Percentiles rank a stretch among this genome's conserved stretches.
These are phyloP conservation scores for Drosophila paranaensis DNA, from an alignment of 2,888 invertebrate genomes.

Conservation along the genomic window DNA sequence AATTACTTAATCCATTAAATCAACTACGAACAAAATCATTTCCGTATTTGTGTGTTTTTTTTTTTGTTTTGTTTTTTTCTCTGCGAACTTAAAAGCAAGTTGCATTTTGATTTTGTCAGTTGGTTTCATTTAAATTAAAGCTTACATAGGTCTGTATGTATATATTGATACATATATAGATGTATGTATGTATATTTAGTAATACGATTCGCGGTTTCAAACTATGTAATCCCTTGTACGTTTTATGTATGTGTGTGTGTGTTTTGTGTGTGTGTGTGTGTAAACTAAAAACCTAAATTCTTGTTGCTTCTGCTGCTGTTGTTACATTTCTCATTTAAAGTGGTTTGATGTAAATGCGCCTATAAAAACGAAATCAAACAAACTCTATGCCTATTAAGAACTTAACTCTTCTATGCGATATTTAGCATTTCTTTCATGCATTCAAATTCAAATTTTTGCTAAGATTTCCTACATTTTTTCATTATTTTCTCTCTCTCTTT, in stretches of 20 bases:
- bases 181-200: slow-evolving; percentile 76
- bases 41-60: not conserved
- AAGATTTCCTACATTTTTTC: slow-evolving; percentile 47
- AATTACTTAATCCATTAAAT: slow-evolving; percentile 31
- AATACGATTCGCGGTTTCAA: slow-evolving; percentile 83
- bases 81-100: slow-evolving; percentile 44
- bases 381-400: slow-evolving; percentile 44
- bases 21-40: slow-evolving; percentile 35
- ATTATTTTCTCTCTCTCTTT: slow-evolving; percentile 17
- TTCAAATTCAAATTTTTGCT: slow-evolving; percentile 64
- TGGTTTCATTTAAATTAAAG: slow-evolving; percentile 55
- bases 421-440: slow-evolving; percentile 35
- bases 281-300: slow-evolving; percentile 53
- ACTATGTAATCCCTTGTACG: slow-evolving; percentile 82
- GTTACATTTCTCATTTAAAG: slow-evolving; percentile 35
- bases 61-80: slow-evolving; percentile 2
- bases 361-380: slow-evolving; percentile 55
- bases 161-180: slow-evolving; percentile 43
- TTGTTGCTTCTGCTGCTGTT: slow-evolving; percentile 26
- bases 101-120: slow-evolving; percentile 32
- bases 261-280: slow-evolving; percentile 2
- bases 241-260: slow-evolving; percentile 55
- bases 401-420: slow-evolving; percentile 31
- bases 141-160: slow-evolving; percentile 51
- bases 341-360: slow-evolving; percentile 67